Percentiles rank a stretch among this genome's conserved stretches.
phyloP scores from a whole-genome alignment of 2,888 invertebrate genomes.

The Phyllotreta striolata region DNA sequence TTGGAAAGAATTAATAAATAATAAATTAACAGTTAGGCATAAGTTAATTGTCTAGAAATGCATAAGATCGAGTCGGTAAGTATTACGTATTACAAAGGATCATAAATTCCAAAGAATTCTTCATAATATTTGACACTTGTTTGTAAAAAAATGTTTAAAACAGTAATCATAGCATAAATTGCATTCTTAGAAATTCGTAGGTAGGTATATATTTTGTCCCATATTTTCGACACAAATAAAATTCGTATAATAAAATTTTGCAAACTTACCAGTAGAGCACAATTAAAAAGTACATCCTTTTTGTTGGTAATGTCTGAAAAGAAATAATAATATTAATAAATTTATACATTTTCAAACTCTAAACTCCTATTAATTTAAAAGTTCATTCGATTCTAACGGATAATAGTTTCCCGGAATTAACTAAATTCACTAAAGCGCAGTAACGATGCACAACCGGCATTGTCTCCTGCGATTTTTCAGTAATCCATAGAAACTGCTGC shows the following conservation, averaged over 20 bases:
- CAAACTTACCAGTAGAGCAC: slow-evolving; percentile 15
- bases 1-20: no score
- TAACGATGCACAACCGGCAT: slow-evolving; percentile 6
- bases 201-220: not conserved
- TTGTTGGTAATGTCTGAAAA: slow-evolving; percentile 10
- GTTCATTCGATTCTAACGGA: not conserved
- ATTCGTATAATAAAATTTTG: not conserved
- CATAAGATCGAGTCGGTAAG: no score
- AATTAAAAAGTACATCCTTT: slow-evolving; percentile 22
- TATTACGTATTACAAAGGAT: no score
- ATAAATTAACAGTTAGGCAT: no score
- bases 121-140: no score
- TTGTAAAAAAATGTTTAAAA: no score
- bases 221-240: not conserved
- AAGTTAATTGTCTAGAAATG: no score
- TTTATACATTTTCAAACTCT: not conserved
- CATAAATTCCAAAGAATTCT: no score
- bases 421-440: slow-evolving; percentile 5
- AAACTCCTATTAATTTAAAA: not conserved
- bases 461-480: slow-evolving; percentile 19
- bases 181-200: not conserved
- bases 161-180: no score
- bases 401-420: slow-evolving; percentile 2
- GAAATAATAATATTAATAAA: slow-evolving; percentile 4
- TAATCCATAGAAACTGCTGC: slow-evolving; percentile 26